These are phyloP conservation scores for Chalcosyrphus nemorum DNA, from an alignment of 2,888 invertebrate species.

Conservation along the genomic window DNA sequence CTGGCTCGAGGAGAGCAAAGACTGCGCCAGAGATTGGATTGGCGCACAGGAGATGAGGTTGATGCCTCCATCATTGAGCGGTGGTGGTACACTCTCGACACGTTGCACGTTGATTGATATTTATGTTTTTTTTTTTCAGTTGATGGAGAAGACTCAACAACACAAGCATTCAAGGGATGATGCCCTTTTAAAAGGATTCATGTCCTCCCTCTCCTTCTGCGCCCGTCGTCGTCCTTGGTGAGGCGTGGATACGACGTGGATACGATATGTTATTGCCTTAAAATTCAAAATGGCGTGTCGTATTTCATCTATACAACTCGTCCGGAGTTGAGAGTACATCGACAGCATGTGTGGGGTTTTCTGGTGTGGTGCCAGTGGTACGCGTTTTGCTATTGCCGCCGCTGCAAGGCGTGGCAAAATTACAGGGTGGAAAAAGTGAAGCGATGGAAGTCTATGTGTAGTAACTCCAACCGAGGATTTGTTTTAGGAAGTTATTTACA, in stretches of 20 bases:
- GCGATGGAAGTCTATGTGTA: background rate
- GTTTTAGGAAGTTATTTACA: background rate
- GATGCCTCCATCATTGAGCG: constrained; percentile 49
- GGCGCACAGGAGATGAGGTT: constrained; percentile 51
- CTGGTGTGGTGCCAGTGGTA: background rate
- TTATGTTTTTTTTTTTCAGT: constrained; percentile 17
- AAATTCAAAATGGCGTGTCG: constrained; percentile 74
- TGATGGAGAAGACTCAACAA: background rate
- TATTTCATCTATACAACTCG: constrained; percentile 35
- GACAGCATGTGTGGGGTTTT: constrained; percentile 8
- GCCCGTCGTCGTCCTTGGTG: background rate
- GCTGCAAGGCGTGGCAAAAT: constrained; percentile 69
- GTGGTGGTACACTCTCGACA: constrained; percentile 42
- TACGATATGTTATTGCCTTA: constrained; percentile 55
- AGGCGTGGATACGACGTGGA: constrained; percentile 41
- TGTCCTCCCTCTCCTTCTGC: background rate
- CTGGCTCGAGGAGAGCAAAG: constrained; percentile 76
- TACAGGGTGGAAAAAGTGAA: constrained; percentile 58
- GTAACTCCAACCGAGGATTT: background rate
- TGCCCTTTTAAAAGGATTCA: constrained; percentile 34
- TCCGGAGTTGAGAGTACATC: constrained; percentile 9
- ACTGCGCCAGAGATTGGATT: constrained; percentile 52
- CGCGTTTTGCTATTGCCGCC: constrained; percentile 16
- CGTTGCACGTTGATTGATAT: constrained; percentile 66
- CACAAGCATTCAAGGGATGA: constrained; percentile 46